A percentile compares a stretch with the other conserved stretches of the same genome.
Conservation (phyloP, 2,797 vertebrate genomes). For the Muscicapa striata region DNA sequence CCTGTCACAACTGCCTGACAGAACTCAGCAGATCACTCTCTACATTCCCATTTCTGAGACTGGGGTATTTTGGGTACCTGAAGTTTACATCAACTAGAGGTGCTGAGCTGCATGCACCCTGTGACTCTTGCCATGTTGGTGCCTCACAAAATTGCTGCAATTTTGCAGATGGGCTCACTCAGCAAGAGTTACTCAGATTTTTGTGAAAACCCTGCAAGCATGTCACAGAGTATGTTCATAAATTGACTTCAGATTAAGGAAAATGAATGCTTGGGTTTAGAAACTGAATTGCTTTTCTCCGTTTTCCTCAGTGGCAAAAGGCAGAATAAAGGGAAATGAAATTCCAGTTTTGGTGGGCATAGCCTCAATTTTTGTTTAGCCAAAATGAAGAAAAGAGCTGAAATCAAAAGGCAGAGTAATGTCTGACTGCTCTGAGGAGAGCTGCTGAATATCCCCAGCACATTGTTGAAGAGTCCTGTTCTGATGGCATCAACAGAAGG, state of each 20-base stretch:
- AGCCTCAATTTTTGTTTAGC: conserved; percentile 26
- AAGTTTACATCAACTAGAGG: neutral
- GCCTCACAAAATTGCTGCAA: neutral
- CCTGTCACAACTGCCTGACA: neutral
- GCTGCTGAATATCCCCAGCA: conserved; percentile 1
- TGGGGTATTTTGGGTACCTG: neutral
- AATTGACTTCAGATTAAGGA: neutral
- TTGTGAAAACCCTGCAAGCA: neutral
- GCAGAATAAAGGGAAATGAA: neutral
- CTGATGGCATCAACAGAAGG: conserved; percentile 8
- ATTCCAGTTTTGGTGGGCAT: neutral
- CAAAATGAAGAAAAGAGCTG: conserved; percentile 33
- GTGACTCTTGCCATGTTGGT: neutral
- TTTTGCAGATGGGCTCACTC: neutral
- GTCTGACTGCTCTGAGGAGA: conserved; percentile 17
- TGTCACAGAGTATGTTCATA: neutral
- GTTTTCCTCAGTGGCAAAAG: neutral
- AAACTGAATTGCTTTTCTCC: neutral
- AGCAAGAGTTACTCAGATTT: neutral
- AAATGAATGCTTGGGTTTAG: neutral
- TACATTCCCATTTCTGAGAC: neutral
- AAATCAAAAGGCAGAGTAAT: neutral
- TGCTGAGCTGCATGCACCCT: accelerated
- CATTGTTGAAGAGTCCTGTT: neutral
- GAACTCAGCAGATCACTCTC: neutral